Percentiles rank a stretch among this genome's conserved stretches.
These are phyloP conservation scores for Podargus strigoides DNA, from an alignment of 2,797 vertebrate genomes.

Conservation along the genomic window DNA sequence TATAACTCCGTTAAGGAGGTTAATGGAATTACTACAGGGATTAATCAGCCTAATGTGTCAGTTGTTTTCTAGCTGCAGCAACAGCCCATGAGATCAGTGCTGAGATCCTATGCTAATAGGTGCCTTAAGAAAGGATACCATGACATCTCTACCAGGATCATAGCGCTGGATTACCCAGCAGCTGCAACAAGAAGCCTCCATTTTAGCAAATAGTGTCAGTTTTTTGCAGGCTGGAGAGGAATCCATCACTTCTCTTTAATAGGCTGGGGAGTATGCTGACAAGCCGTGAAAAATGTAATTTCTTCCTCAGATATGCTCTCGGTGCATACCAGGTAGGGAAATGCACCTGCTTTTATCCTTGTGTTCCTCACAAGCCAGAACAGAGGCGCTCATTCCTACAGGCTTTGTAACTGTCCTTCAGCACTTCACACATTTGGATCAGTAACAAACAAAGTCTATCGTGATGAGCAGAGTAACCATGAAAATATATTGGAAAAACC, in stretches of 20 bases:
- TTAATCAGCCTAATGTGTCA: conserved; percentile 11
- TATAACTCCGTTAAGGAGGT: conserved; percentile 19
- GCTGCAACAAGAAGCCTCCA: background rate
- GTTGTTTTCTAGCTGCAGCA: background rate
- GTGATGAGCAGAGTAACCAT: background rate
- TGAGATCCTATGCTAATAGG: conserved; percentile 15
- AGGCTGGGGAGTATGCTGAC: background rate
- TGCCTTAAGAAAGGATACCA: conserved; percentile 35
- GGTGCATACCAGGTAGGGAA: background rate
- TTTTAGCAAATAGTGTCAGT: background rate
- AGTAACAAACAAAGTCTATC: background rate
- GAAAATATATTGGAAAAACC: background rate
- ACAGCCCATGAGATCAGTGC: background rate
- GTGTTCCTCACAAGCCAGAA: background rate
- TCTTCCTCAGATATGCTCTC: conserved; percentile 6
- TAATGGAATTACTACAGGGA: conserved; percentile 46
- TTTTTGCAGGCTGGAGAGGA: background rate
- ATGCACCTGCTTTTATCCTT: background rate
- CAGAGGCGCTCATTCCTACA: background rate
- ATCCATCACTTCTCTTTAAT: background rate
- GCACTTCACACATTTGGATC: background rate
- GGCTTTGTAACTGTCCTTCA: background rate
- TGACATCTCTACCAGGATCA: background rate
- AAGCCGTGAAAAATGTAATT: background rate
- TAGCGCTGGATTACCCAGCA: background rate